Conservation (phyloP, 2,113 vertebrate species). For the Chloroceryle aenea region DNA sequence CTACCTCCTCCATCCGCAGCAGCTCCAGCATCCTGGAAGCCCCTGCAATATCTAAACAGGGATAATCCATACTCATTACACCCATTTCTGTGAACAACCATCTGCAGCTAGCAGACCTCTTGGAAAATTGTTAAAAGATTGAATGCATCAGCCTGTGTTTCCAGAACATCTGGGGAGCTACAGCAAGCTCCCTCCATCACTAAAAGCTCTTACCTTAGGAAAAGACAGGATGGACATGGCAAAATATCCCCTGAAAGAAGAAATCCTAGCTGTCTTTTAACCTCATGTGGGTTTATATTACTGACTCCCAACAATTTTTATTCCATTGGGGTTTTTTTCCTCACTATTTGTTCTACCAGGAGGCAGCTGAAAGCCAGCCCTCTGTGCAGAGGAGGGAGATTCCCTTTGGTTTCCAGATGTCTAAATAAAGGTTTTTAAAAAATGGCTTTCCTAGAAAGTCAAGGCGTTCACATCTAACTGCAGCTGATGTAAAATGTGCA, state of each 20-base stretch:
- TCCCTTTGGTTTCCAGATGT: neutral
- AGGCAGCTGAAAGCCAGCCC: neutral
- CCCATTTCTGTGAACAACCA: neutral
- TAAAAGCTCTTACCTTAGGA: neutral
- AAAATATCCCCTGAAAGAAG: neutral
- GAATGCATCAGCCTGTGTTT: neutral
- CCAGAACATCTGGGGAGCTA: neutral
- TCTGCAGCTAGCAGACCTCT: neutral
- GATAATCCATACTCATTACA: neutral
- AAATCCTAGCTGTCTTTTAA: neutral
- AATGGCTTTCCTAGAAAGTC: neutral
- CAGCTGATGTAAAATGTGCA: neutral
- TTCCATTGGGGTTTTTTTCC: neutral
- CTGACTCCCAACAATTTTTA: neutral
- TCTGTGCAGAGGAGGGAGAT: neutral
- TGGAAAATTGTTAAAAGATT: neutral
- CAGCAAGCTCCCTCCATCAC: accelerated
- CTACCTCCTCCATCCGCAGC: neutral
- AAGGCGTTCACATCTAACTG: neutral
- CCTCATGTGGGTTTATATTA: neutral
- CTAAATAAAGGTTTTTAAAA: neutral
- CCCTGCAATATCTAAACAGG: neutral
- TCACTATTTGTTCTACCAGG: neutral
- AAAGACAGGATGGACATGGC: neutral
- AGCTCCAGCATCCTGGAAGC: neutral